phyloP scores from a whole-genome alignment of 2,113 vertebrate genomes.

The Dicrurus megarhynchus region DNA sequence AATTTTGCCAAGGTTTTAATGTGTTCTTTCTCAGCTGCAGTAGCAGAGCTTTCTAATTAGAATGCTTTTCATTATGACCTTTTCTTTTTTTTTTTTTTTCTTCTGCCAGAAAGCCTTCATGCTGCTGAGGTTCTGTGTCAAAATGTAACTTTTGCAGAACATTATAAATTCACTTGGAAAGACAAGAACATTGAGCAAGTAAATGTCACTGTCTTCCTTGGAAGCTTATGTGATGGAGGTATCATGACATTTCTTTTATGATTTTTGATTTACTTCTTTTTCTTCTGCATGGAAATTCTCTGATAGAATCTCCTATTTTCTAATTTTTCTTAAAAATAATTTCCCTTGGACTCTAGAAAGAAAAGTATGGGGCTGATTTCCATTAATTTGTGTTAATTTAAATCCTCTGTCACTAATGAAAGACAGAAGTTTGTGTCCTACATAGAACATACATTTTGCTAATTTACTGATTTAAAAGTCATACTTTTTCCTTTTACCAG shows the following conservation, averaged over 20 bases:
- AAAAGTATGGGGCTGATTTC: not conserved
- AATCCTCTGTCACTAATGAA: not conserved
- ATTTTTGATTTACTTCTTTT: not conserved
- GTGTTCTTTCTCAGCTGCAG: not conserved
- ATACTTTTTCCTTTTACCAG: conserved; percentile 63
- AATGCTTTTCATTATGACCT: not conserved
- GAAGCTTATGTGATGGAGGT: conserved; percentile 64
- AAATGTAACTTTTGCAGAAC: conserved; percentile 79
- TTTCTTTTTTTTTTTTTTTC: not conserved
- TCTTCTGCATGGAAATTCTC: not conserved
- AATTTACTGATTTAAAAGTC: not conserved
- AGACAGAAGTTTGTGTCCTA: not conserved
- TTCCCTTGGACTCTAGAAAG: not conserved
- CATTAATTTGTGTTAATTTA: not conserved
- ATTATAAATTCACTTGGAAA: conserved; percentile 84
- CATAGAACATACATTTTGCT: not conserved
- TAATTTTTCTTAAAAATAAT: not conserved
- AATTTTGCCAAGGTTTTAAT: not conserved
- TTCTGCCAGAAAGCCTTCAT: conserved; percentile 40
- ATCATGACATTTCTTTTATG: not conserved
- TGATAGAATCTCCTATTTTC: not conserved
- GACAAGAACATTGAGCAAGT: conserved; percentile 76
- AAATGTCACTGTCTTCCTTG: conserved; percentile 71
- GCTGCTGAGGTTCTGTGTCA: conserved; percentile 48
- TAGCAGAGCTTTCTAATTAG: not conserved